These are phyloP conservation scores for Ips nitidus DNA, from an alignment of 1,140 invertebrate species.

Conservation along the genomic window DNA sequence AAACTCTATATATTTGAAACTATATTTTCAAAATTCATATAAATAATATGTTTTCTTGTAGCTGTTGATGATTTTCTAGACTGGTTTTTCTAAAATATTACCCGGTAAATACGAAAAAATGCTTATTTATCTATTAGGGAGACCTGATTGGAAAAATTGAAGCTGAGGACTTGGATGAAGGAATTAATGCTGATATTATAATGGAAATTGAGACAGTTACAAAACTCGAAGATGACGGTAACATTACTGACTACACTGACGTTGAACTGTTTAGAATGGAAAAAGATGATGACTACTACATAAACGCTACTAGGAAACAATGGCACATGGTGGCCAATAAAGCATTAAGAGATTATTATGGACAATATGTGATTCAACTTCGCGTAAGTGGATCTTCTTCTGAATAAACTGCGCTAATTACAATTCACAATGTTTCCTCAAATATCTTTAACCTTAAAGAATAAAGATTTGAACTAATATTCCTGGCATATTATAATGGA, in stretches of 20 bases:
- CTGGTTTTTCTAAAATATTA: too few relatives aligned
- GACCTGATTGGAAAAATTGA: constrained; percentile 24
- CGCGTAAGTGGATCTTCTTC: constrained; percentile 47
- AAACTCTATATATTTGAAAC: too few relatives aligned
- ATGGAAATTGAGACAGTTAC: constrained; percentile 52
- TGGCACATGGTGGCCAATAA: constrained; percentile 52
- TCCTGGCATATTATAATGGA: too few relatives aligned
- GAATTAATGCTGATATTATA: constrained; percentile 55
- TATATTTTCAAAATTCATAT: too few relatives aligned
- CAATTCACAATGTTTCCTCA: too few relatives aligned
- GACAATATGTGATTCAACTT: constrained; percentile 54
- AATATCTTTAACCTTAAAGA: too few relatives aligned
- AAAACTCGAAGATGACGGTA: constrained; percentile 31
- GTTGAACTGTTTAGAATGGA: constrained; percentile 52
- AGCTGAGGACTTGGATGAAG: constrained; percentile 51
- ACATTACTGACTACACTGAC: constrained; percentile 38
- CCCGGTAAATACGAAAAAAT: too few relatives aligned
- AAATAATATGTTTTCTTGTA: too few relatives aligned
- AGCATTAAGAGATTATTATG: constrained; percentile 56
- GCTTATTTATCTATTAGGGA: constrained; percentile 44
- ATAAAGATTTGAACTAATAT: too few relatives aligned
- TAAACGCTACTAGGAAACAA: constrained; percentile 35
- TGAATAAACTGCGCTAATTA: neutral
- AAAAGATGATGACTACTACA: constrained; percentile 41
- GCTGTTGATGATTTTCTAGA: too few relatives aligned